Evolutionary conservation across 2,113 vertebrate species (phyloP), one percentile per base, ranked within the genome.

Genomic region (Amphiprion percula): DNA sequence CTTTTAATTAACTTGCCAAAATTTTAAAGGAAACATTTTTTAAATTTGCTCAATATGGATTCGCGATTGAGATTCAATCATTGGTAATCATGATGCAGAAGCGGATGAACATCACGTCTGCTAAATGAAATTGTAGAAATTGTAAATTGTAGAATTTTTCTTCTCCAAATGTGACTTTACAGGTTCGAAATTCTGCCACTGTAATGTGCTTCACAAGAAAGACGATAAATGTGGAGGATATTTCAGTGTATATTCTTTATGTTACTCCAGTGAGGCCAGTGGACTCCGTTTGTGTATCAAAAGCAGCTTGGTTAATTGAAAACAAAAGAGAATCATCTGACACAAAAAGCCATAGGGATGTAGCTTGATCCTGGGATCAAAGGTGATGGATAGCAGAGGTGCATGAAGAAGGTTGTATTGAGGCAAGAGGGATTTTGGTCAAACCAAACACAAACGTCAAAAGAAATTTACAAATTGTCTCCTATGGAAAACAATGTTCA

Each of bases 361-460:
- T 0, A 72, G 63, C 65, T 74, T 80, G 82, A 86, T 83, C 77
- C 71, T 61, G 15, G 69, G 68, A 87, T 89, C 63, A 89, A 65
- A 82, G 62, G 53, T n/a, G 33, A 62, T 53, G n/a, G 49, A 68
- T 47, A 80, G 69, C 23, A 24, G 17, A 28, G 64, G 65, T 65
- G 19, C 2, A 9, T 41, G 15, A 33, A 30, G 56, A 44, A 70
- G 47, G 70, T 2, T 28, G 50, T 59, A 54, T 76, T n/a, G 17
- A 21, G 17, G 39, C 11, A 46, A 9, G n/a, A 8, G 23, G 26
- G 21, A 54, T 54, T 60, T 33, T 28, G 49, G 47, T 70, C 8
- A 2, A 59, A 53, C n/a, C 24, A 52, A 78, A 54, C 58, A 39
- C 24, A 44, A 12, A 56, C 54, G 54, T 73, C 47, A 58, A 52